Base-by-base conservation (phyloP, 2,113 vertebrate species). In the Melanerpes aurifrons region DNA sequence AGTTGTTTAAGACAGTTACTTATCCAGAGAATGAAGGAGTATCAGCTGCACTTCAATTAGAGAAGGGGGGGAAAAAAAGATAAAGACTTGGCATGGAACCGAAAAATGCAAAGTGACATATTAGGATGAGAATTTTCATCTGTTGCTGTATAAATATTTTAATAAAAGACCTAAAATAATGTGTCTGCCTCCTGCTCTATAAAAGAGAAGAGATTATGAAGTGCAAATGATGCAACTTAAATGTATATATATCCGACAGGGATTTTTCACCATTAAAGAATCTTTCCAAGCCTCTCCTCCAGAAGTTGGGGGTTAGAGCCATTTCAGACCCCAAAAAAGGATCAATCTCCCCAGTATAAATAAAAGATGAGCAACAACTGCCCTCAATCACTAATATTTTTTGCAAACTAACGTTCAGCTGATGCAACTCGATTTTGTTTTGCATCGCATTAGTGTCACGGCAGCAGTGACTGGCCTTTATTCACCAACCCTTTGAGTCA, bases 401-500 rank as follows among this genome's bases (percentile, higher is more conserved):
- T 97, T 97, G 96, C 97, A 97, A 97, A 97, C 96, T 96, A 98
- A 98, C 63, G 86, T 97, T 97, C 94, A 93, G 97, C 97, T 97
- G 98, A 98, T 97, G 96, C 97, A 97, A 97, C 96, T 97, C 92
- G 56, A 97, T 98, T 98, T 97, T 97, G 97, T 96, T 98, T 97
- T 97, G 98, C 97, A 98, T 98, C 61, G 67, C 97, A 97, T 98
- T 98, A 98, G 89, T 97, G 97, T 97, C 97, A 97, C 94, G 28
- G 93, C 54, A 2, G 96, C 97, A 96, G 83, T 94, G 97, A 97
- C 97, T 93, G 93, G 95, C 96, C 92, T 97, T 98, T 97, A 97
- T 97, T 98, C 97, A 97, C 96, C 92, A 97, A 97, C 95, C 96
- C 87, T 97, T 97, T 98, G 97, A 98, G 98, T 98, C 98, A 98